A percentile compares a stretch with the other conserved stretches of the same genome.
Evolutionary conservation across 2,888 invertebrate genomes (phyloP).

Genomic region (Hyppa rectilinea): DNA sequence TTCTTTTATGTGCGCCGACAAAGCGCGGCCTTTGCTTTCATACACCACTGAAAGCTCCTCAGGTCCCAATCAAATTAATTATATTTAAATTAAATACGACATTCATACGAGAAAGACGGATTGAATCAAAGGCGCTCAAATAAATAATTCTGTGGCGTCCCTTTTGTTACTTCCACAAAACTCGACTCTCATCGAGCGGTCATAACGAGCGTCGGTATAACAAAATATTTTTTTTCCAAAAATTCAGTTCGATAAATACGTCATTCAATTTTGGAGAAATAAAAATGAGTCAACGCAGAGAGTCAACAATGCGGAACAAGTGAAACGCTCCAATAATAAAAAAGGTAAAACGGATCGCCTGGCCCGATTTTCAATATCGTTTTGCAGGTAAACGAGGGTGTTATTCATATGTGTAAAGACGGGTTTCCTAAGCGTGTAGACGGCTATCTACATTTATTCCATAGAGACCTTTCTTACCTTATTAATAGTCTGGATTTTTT

Average conservation of each 20-base stretch:
- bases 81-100: conserved; percentile 73
- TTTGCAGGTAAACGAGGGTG: conserved; percentile 82
- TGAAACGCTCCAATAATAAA: conserved; percentile 85
- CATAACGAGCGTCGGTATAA: conserved; percentile 74
- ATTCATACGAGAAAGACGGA: conserved; percentile 62
- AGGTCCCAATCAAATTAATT: conserved; percentile 74
- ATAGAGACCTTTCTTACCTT: conserved; percentile 64
- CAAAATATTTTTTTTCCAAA: conserved; percentile 75
- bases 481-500: conserved; percentile 62
- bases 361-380: conserved; percentile 84
- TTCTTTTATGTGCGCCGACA: conserved; percentile 74
- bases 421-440: conserved; percentile 73
- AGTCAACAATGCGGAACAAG: conserved; percentile 86
- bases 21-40: conserved; percentile 71
- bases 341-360: conserved; percentile 82
- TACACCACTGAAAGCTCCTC: conserved; percentile 60
- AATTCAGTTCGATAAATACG: conserved; percentile 81
- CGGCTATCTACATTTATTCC: conserved; percentile 68
- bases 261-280: conserved; percentile 80
- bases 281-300: conserved; percentile 81
- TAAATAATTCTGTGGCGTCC: conserved; percentile 70
- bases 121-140: conserved; percentile 64
- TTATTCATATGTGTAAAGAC: conserved; percentile 83
- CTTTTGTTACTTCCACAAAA: conserved; percentile 76
- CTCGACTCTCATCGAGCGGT: conserved; percentile 67